Evolutionary conservation across 2,113 vertebrate genomes (phyloP).

Genomic region (Lycocorax pyrrhopterus): DNA sequence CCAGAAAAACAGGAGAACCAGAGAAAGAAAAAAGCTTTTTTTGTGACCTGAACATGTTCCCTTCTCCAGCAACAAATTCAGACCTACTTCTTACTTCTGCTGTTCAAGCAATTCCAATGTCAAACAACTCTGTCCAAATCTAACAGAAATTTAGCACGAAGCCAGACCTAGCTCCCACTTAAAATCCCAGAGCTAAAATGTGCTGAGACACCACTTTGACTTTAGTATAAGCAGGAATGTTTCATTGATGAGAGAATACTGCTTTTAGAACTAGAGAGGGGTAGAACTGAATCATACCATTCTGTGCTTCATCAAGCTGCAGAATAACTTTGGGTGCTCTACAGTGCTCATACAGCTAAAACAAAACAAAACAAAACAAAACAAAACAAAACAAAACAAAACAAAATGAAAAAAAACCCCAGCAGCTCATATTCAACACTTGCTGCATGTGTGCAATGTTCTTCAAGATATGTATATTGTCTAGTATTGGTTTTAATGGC

Average conservation of each 20-base stretch:
- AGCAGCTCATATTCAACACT: neutral
- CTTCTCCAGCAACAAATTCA: neutral
- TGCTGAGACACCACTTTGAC: neutral
- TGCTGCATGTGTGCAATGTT: neutral
- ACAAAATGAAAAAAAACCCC: accelerated
- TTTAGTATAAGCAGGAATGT: neutral
- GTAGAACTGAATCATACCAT: neutral
- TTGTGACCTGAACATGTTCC: neutral
- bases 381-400: neutral
- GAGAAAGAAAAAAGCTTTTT: neutral
- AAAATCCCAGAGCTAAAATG: neutral
- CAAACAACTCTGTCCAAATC: neutral
- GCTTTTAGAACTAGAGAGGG: neutral
- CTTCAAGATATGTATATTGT: neutral
- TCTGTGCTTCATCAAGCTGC: neutral
- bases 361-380: neutral
- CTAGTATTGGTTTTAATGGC: neutral
- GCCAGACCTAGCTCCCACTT: neutral
- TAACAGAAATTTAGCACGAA: neutral
- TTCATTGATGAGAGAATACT: neutral
- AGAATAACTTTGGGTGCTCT: neutral
- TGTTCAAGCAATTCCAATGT: neutral
- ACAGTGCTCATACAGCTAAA: neutral
- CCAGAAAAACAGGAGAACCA: neutral
- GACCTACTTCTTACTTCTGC: neutral